A percentile compares a stretch with the other conserved stretches of the same genome.
These are phyloP conservation scores for Leptinotarsa undecemlineata DNA, from an alignment of 1,140 invertebrate species.

Conservation along the genomic window DNA sequence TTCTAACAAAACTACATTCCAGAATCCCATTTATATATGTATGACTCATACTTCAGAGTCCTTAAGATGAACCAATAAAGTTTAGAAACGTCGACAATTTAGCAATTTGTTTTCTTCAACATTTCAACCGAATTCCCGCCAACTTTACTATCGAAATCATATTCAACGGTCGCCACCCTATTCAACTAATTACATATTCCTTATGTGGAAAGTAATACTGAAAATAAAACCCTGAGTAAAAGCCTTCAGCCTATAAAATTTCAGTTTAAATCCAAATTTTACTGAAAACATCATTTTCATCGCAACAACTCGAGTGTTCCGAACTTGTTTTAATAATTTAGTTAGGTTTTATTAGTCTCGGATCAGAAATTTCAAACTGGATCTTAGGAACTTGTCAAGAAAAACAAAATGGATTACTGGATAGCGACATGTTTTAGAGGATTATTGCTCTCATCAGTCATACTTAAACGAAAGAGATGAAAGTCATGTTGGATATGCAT, in stretches of 20 bases:
- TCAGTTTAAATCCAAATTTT: background rate
- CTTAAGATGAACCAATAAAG: too few relatives aligned
- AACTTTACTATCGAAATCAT: too few relatives aligned
- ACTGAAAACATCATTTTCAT: background rate
- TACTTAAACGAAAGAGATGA: background rate
- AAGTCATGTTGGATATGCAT: background rate
- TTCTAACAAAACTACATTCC: too few relatives aligned
- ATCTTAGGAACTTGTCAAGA: background rate
- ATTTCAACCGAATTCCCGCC: too few relatives aligned
- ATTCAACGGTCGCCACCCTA: too few relatives aligned
- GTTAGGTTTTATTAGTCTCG: background rate
- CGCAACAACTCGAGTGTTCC: background rate
- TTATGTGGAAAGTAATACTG: too few relatives aligned
- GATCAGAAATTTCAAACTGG: background rate
- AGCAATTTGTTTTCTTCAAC: too few relatives aligned
- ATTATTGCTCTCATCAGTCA: background rate
- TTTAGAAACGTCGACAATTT: too few relatives aligned
- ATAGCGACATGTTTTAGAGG: background rate
- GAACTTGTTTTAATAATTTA: constrained; percentile 3
- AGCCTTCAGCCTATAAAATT: background rate
- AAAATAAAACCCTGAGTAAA: too few relatives aligned
- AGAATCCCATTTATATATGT: too few relatives aligned
- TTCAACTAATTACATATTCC: too few relatives aligned
- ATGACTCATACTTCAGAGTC: too few relatives aligned
- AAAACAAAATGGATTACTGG: background rate